Base-by-base conservation (phyloP, 30 jellyfish, hydroid and myxozoan genomes). In the Aurelia sp. region DNA sequence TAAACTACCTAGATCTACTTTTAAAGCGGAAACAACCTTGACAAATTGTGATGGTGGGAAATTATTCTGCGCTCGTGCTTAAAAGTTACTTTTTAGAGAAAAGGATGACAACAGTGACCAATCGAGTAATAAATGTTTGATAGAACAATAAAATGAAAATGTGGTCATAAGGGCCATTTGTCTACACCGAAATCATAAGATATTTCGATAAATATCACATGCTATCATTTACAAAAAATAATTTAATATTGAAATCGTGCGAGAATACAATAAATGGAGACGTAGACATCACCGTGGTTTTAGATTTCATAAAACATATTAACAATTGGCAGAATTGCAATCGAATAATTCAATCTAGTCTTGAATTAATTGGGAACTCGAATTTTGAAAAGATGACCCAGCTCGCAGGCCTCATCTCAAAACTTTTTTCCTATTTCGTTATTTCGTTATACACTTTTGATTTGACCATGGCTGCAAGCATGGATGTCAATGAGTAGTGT, bases 381-480 rank as follows among this genome's bases (percentile, higher is more conserved):
- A 74, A 22, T 44, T 84, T 84, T 84, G 88, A 59, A 84, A 35
- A 77, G 93, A 84, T 84, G 93, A 84, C 93, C 93, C 82, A 84
- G 93, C 93, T 72, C 33, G 47, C 55, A 3, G 55, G 53, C 16
- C 33, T 67, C 50, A 59, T 31, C 81, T 66, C 81, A 57, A 63
- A 61, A 70, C 58, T 22, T 58, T 61, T 79, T 50, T n/a, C 50
- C 71, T 44, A 64, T 4, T 40, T 53, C 55, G 80, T 79, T 79
- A 79, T 50, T 65, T 79, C 59, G 80, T 63, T 62, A 79, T 79
- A 12, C 72, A 18, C 30, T 41, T 31, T 7, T 44, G 55, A 44
- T 44, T 44, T 44, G 55, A 44, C 55, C 55, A 44, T 44, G 55
- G 16, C 55, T 44, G 55, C 55, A 44, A 44, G 55, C 55, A 44